Conservation (phyloP, 2,797 vertebrate species). For the Diplodus puntazzo region DNA sequence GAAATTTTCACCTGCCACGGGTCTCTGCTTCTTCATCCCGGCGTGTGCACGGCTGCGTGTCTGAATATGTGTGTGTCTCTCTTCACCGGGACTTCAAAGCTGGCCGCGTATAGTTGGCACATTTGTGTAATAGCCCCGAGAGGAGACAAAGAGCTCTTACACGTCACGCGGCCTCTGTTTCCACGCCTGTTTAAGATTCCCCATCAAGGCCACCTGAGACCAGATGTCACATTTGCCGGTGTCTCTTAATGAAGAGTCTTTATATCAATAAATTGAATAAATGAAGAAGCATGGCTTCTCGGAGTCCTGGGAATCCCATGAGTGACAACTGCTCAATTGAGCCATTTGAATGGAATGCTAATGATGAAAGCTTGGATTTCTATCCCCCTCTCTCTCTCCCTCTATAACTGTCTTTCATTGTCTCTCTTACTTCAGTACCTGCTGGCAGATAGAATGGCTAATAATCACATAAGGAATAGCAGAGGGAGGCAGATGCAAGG, state of each 20-base stretch:
- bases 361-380: constrained; percentile 75
- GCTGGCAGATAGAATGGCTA: constrained; percentile 57
- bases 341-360: constrained; percentile 78
- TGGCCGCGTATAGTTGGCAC: constrained; percentile 46
- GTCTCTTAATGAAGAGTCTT: constrained; percentile 82
- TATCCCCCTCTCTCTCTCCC: constrained; percentile 24
- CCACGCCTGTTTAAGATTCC: constrained; percentile 71
- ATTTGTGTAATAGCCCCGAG: constrained; percentile 62
- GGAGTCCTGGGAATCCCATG: constrained; percentile 74
- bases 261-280: constrained; percentile 85
- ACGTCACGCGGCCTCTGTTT: constrained; percentile 61
- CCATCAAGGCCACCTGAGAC: constrained; percentile 76
- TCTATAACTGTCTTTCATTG: constrained; percentile 40
- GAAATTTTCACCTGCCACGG: constrained; percentile 66
- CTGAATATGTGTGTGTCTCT: constrained; percentile 33
- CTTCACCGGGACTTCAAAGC: constrained; percentile 64
- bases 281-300: constrained; percentile 73
- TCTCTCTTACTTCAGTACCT: constrained; percentile 40
- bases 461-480: constrained; percentile 75
- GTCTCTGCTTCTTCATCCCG: constrained; percentile 40
- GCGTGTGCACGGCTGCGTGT: constrained; percentile 33
- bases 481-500: constrained; percentile 57
- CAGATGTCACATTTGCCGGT: constrained; percentile 73
- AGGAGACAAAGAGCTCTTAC: constrained; percentile 60
- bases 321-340: constrained; percentile 81